Base-by-base conservation (phyloP, 2,888 invertebrate species). In the Caenorhabditis sp. region DNA sequence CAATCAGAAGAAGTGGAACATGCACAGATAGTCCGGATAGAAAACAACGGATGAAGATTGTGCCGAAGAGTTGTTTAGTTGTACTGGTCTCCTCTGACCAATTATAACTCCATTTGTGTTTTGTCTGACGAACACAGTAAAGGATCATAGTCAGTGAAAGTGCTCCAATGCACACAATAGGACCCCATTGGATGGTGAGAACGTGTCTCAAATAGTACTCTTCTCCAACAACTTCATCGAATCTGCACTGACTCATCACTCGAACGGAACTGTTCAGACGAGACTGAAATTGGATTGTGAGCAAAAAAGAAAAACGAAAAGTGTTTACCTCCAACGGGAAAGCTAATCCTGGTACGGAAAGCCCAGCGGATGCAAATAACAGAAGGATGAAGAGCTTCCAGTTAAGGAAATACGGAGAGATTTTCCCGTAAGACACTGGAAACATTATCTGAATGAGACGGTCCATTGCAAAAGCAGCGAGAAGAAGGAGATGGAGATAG, bases 41-140 rank as follows among this genome's bases (percentile, higher is more conserved):
- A 28, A 87, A 74, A 64, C 86, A 86, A 19, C 88, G 83, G 44
- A 87, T 64, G 73, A 87, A 85, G 14, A 86, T 77, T n/a, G 82
- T 74, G 19, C 44, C 73, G 38, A 84, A 82, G 0, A 85, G 41
- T 63, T 66, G 84, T 54, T 83, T 82, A 8, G 88, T 85, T 28
- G 68, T 80, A 10, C 47, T 61, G 0, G 49, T 72, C 24, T 81
- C 85, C 38, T 88, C 88, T 2, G 86, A 85, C 88, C 88, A 88
- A 74, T 87, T 88, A 61, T 88, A 88, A 41, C 79, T 74, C 88
- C 88, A 88, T 49, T 75, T 66, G 31, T 85, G 88, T 26, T 84
- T 86, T 26, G 84, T 64, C 28, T 79, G 82, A 7, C 87, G 85
- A n/a, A 87, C 64, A 24, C 72, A 64, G 47, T 84, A 86, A 2